A percentile compares a stretch with the other conserved stretches of the same genome.
Conservation (phyloP, 2,113 vertebrate species). For the Chiloscyllium plagiosum region DNA sequence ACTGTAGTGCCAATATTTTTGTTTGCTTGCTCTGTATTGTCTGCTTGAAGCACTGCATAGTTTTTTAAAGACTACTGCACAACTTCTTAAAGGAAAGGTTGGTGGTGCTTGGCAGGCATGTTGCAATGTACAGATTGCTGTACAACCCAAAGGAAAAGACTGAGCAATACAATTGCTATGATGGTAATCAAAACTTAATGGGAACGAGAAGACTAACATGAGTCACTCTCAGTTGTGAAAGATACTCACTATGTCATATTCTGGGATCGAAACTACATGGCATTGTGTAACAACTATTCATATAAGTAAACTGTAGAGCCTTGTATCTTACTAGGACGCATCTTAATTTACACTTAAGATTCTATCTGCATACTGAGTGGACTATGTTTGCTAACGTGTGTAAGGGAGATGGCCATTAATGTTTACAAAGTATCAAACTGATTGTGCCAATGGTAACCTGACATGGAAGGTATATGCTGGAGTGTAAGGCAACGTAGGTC, state of each 20-base stretch:
- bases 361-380: neutral
- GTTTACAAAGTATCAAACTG: neutral
- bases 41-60: neutral
- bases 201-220: neutral
- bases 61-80: neutral
- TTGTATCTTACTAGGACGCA: neutral
- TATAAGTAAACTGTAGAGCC: neutral
- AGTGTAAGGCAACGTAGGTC: neutral
- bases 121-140: neutral
- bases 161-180: neutral
- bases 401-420: neutral
- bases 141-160: neutral
- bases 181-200: neutral
- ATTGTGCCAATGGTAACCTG: neutral
- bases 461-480: neutral
- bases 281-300: neutral
- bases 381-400: neutral
- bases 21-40: neutral
- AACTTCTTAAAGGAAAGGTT: neutral
- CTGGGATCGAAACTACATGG: neutral
- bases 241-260: neutral
- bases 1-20: neutral
- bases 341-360: neutral
- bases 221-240: neutral
- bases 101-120: neutral